Percentiles rank a stretch among this genome's conserved stretches.
phyloP scores from a whole-genome alignment of 2,888 invertebrate genomes.

The Synergus umbraculus region DNA sequence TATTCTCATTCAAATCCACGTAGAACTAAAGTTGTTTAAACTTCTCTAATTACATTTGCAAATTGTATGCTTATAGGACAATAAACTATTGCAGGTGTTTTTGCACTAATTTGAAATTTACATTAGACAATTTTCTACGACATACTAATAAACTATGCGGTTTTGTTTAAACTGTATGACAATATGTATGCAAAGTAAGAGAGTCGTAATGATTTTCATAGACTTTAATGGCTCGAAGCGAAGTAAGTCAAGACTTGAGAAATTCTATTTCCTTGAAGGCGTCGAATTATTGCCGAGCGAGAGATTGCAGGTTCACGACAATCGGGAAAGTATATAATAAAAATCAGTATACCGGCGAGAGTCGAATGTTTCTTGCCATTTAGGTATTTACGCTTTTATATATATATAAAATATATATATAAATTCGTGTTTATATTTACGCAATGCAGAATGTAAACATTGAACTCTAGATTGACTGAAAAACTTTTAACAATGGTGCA shows the following conservation, averaged over 20 bases:
- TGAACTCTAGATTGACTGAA: not conserved
- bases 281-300: conserved; percentile 13
- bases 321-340: conserved; percentile 29
- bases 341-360: conserved; percentile 26
- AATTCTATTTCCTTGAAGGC: conserved; percentile 3
- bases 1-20: not conserved
- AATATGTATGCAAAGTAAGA: not conserved
- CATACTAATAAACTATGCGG: not conserved
- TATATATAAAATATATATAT: not conserved
- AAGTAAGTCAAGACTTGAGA: conserved; percentile 5
- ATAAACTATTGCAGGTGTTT: not conserved
- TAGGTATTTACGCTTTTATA: conserved; percentile 24
- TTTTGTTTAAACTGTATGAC: not conserved
- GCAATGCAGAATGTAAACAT: not conserved
- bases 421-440: conserved; percentile 20
- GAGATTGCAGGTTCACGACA: conserved; percentile 25
- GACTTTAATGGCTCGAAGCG: not conserved
- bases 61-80: not conserved
- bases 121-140: not conserved
- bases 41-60: not conserved
- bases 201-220: not conserved
- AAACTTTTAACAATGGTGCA: not conserved
- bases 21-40: not conserved
- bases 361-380: conserved; percentile 39
- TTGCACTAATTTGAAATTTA: not conserved